Evolutionary conservation across 2,113 vertebrate genomes (phyloP).

Genomic region (Pituophis catenifer): DNA sequence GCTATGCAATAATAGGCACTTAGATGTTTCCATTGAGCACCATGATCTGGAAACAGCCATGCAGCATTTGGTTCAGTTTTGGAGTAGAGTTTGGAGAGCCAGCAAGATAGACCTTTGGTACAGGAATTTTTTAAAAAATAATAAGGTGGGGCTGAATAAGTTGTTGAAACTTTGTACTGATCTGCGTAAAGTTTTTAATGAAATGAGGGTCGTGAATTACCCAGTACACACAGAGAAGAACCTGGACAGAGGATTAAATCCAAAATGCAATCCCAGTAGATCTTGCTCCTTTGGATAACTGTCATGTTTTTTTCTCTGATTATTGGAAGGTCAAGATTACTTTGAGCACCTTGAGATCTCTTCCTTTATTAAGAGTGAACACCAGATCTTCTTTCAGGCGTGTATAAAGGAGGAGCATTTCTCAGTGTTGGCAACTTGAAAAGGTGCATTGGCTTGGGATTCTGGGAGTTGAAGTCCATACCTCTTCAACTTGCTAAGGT

Average conservation of each 20-base stretch:
- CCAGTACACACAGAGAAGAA: background rate
- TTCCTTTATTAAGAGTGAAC: background rate
- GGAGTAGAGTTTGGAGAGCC: background rate
- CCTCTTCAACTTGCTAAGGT: no score
- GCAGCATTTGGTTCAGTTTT: background rate
- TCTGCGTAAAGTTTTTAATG: background rate
- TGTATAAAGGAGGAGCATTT: no score
- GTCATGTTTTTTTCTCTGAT: background rate
- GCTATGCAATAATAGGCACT: background rate
- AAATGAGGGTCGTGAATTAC: no score
- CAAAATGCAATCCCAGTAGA: background rate
- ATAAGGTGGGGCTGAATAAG: background rate
- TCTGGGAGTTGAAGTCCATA: no score
- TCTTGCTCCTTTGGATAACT: background rate
- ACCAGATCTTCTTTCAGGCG: background rate
- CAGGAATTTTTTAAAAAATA: background rate
- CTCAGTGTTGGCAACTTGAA: no score
- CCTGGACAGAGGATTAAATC: background rate
- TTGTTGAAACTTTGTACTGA: background rate
- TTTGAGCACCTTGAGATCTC: background rate
- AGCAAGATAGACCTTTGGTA: background rate
- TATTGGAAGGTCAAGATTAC: background rate
- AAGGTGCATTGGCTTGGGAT: no score
- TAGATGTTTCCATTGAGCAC: background rate
- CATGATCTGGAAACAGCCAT: background rate